phyloP scores from a whole-genome alignment of 1,140 invertebrate genomes.

The Eriosoma lanigerum region DNA sequence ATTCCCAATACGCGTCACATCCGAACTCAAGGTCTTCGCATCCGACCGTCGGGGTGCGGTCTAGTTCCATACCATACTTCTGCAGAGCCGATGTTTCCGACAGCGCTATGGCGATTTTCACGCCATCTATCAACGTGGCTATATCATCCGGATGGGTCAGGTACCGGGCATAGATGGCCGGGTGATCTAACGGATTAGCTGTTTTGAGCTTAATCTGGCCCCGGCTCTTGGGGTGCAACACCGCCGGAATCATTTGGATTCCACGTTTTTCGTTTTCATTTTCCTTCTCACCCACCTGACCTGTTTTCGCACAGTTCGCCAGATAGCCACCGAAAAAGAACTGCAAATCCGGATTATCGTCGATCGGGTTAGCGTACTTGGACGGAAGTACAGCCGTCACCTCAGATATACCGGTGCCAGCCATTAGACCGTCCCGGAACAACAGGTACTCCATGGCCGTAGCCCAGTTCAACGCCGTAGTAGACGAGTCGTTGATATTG shows the following conservation, averaged over 20 bases:
- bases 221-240: constrained; percentile 77
- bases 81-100: constrained; percentile 69
- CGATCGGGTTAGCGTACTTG: constrained; percentile 71
- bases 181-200: constrained; percentile 75
- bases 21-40: constrained; percentile 73
- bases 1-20: constrained; percentile 79
- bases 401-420: constrained; percentile 79
- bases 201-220: constrained; percentile 73
- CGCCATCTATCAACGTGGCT: constrained; percentile 71
- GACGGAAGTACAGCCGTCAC: constrained; percentile 81
- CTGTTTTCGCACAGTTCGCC: constrained; percentile 78
- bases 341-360: constrained; percentile 82
- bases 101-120: constrained; percentile 70
- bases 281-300: constrained; percentile 75
- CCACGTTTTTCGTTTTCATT: constrained; percentile 58
- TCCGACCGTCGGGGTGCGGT: constrained; percentile 69
- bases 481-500: constrained; percentile 79
- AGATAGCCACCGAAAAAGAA: constrained; percentile 82
- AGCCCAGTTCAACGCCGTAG: constrained; percentile 79
- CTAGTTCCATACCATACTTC: constrained; percentile 71
- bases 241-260: constrained; percentile 69
- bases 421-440: constrained; percentile 82
- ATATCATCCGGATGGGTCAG: constrained; percentile 75
- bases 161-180: constrained; percentile 84
- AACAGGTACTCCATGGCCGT: constrained; percentile 83